A percentile compares a stretch with the other conserved stretches of the same genome.
These are phyloP conservation scores for Solenopsis fugax DNA, from an alignment of 1,140 invertebrate species.

Conservation along the genomic window DNA sequence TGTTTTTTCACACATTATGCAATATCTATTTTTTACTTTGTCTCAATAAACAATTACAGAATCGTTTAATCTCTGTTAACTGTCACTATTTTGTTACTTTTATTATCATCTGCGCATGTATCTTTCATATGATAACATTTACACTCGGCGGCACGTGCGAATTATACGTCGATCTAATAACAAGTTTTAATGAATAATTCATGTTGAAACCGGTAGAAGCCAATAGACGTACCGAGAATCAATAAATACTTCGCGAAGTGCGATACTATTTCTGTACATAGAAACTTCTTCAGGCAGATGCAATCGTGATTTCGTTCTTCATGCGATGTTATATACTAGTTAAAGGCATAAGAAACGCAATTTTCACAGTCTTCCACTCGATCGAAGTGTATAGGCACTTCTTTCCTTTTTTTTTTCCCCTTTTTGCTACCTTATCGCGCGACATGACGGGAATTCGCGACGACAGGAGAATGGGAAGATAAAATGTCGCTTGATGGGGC, in stretches of 20 bases:
- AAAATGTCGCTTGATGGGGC: conserved; percentile 56
- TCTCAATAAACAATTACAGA: background rate
- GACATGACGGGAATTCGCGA: conserved; percentile 59
- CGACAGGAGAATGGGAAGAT: conserved; percentile 61
- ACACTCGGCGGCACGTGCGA: background rate
- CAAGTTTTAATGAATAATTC: conserved; percentile 31
- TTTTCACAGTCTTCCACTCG: conserved; percentile 15
- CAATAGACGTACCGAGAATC: background rate
- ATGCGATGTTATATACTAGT: conserved; percentile 1
- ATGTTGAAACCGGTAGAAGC: background rate
- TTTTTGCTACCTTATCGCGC: conserved; percentile 19
- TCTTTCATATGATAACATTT: conserved; percentile 8
- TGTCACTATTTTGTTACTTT: background rate
- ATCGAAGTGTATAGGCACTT: background rate
- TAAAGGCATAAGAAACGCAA: conserved; percentile 2
- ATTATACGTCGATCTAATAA: background rate
- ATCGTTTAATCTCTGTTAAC: background rate
- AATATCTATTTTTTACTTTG: background rate
- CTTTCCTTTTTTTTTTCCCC: conserved; percentile 37
- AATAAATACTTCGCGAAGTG: conserved; percentile 8
- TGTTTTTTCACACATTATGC: background rate
- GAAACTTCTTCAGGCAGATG: background rate
- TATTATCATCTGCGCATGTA: background rate
- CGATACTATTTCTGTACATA: background rate
- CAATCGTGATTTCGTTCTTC: background rate